Conservation (phyloP, 2,797 vertebrate species). For the Salarias fasciatus region DNA sequence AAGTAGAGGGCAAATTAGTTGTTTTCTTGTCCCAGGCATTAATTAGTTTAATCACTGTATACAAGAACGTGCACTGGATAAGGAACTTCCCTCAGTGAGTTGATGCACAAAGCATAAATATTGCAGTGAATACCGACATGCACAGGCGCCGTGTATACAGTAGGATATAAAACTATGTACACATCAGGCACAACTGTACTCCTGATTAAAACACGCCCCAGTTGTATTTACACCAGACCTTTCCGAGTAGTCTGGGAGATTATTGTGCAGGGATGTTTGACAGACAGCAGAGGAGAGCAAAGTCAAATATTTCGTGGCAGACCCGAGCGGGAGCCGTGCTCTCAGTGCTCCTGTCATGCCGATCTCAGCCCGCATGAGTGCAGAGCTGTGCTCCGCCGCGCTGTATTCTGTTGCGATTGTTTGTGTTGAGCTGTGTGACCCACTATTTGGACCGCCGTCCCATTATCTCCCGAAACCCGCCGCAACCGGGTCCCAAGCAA, state of each 20-base stretch:
- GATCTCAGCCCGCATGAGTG: conserved; percentile 33
- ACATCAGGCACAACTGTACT: conserved; percentile 34
- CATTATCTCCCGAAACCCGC: conserved; percentile 53
- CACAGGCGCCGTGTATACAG: conserved; percentile 43
- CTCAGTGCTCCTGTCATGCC: conserved; percentile 32
- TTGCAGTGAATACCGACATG: conserved; percentile 31
- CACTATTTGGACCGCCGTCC: conserved; percentile 48
- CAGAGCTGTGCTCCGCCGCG: conserved; percentile 12
- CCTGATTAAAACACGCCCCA: conserved; percentile 30
- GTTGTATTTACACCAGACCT: conserved; percentile 29
- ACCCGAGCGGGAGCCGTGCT: conserved; percentile 44
- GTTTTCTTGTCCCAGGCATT: conserved; percentile 18
- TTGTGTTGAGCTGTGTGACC: conserved; percentile 43
- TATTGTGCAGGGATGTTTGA: conserved; percentile 27
- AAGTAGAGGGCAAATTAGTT: conserved; percentile 5
- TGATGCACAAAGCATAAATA: conserved; percentile 55
- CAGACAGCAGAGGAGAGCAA: conserved; percentile 40
- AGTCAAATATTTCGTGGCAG: conserved; percentile 40
- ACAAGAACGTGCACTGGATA: conserved; percentile 39
- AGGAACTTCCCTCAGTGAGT: conserved; percentile 46
- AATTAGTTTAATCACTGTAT: conserved; percentile 38
- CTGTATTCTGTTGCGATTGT: conserved; percentile 43
- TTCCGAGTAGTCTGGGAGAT: conserved; percentile 12
- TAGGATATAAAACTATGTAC: conserved; percentile 48
- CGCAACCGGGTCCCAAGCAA: conserved; percentile 42